Evolutionary conservation across 2,113 vertebrate species (phyloP), one percentile per base, ranked within the genome.

Genomic region (Ciconia maguari): DNA sequence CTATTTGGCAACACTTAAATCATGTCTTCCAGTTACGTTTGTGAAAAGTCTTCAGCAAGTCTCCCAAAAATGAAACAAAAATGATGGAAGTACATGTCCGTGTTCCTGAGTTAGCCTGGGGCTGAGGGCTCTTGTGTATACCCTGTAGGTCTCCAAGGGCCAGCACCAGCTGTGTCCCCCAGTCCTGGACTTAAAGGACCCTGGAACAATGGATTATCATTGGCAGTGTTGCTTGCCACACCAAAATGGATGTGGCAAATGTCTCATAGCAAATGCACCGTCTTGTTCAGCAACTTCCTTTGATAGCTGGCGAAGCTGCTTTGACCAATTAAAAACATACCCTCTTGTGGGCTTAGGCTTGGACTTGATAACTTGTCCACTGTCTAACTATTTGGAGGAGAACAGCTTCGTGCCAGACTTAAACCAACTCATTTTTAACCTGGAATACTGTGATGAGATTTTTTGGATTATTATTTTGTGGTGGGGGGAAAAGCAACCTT

Each of bases 31-130:
- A 17, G 38, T 55, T 51, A 13, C 0, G 16, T 58, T 65, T 82
- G 51, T 77, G 74, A 87, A 60, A 77, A 83, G 64, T 10, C 41
- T 66, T 77, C 46, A 54, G 51, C 32, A 44, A 42, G 38, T 48
- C 44, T 52, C 41, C 16, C 49, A 38, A 30, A 76, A 86, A 30
- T 64, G 17, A 48, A 77, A 20, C 58, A 54, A 22, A 58, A 78
- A 8, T 9, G 11, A 5, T 46, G 38, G 55, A 65, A 51, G 48
- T 46, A 7, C 32, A 7, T 1, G 0, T 42, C 18, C 2, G 1
- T 22, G 36, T 68, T 87, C 13, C 15, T 36, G 54, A 55, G 71
- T 46, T 26, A 58, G 32, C 52, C 38, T 26, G 68, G 26, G 24
- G 44, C 27, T 60, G 34, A 41, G 42, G 52, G 34, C 71, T 58